Evolutionary conservation across 53 echinoderm and acorn worm genomes (phyloP).

Genomic region (Stichopus horrens): DNA sequence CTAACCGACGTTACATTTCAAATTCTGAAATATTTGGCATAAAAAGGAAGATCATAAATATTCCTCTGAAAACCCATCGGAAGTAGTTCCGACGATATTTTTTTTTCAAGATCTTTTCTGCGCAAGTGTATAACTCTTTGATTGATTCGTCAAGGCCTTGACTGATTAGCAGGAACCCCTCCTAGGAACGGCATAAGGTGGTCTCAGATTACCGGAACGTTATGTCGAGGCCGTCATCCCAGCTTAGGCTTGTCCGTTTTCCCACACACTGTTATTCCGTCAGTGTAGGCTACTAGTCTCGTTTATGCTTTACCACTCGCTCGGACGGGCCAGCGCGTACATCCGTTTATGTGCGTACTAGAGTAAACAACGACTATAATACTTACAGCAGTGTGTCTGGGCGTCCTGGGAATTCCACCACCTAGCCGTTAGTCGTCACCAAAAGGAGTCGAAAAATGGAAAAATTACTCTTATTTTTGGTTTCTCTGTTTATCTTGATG

Average conservation of each 20-base stretch:
- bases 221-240: neutral
- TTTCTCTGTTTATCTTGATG: neutral
- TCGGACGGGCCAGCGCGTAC: too few species aligned
- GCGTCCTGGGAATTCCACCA: neutral
- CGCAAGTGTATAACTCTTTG: neutral
- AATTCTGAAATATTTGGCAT: neutral
- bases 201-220: conserved; percentile 22
- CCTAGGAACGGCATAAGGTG: conserved; percentile 23
- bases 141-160: conserved; percentile 12
- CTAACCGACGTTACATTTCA: neutral
- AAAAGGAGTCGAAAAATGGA: neutral
- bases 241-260: neutral
- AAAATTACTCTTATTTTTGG: neutral
- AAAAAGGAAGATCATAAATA: neutral
- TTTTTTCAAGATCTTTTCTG: neutral
- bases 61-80: neutral
- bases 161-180: conserved; percentile 11
- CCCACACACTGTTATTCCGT: neutral
- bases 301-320: too few species aligned
- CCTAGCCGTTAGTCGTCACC: neutral
- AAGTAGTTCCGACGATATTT: conserved; percentile 32
- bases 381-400: too few species aligned
- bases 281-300: too few species aligned
- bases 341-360: too few species aligned
- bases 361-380: too few species aligned